These are phyloP conservation scores for Antheraea mylitta DNA, from an alignment of 1,140 invertebrate species.

Conservation along the genomic window DNA sequence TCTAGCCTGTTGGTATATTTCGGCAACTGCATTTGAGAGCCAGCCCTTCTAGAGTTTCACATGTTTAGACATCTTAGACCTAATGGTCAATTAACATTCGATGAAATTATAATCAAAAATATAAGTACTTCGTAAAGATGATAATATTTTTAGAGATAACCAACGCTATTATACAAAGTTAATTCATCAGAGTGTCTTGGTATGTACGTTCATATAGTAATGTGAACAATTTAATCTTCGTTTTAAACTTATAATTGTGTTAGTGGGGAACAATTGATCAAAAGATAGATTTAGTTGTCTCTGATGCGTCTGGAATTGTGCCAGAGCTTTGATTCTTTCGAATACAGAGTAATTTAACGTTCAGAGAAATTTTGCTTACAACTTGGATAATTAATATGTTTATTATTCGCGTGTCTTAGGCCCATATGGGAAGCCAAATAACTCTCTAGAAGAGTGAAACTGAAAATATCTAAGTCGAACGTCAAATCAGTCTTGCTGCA, in stretches of 20 bases:
- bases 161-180: not conserved
- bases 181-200: not conserved
- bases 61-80: no score
- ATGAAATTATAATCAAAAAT: no score
- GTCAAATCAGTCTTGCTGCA: no score
- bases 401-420: no score
- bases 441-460: no score
- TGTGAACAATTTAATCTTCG: not conserved
- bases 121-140: no score
- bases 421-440: no score
- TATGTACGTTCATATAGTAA: not conserved
- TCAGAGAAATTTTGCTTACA: not conserved
- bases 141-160: not conserved
- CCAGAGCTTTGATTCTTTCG: conserved; percentile 47
- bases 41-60: no score
- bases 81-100: no score
- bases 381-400: not conserved
- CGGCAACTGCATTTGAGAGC: no score
- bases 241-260: conserved; percentile 7
- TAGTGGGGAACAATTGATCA: conserved; percentile 28
- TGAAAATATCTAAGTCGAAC: no score
- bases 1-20: no score
- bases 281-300: conserved; percentile 29
- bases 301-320: conserved; percentile 31
- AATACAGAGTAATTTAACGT: conserved; percentile 24